Base-by-base conservation (phyloP, 2,113 vertebrate species). In the Pipa parva region DNA sequence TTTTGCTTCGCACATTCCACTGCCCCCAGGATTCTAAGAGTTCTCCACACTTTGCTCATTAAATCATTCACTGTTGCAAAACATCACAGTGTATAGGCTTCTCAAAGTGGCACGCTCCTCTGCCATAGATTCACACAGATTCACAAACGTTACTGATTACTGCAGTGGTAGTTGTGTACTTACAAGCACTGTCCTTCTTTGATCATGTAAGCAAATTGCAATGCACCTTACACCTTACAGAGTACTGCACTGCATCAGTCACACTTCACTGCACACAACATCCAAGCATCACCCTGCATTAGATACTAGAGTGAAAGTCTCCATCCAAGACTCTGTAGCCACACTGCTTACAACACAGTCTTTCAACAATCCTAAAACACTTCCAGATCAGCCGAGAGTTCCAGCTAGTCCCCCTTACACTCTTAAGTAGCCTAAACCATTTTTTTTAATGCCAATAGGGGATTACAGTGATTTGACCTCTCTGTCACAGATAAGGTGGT, bases 151-250 rank as follows among this genome's bases (percentile, higher is more conserved):
- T 3, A 36, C 15, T 13, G 33, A 36, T 36, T 36, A 13, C 33
- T 36, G 33, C 33, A 36, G 10, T 36, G 33, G 10, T 36, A 12
- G 15, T 13, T 12, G 15, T 12, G 33, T 13, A 36, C 33, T 36
- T 36, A 42, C 39, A 42, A 42, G 5, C 11, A 6, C n/a, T n/a
- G 39, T 17, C 33, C 33, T 12, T n/a, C n/a, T 31, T 42, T 15
- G 13, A 42, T 42, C 13, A n/a, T n/a, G 39, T 42, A 42, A n/a
- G 11, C 13, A 7, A 31, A 57, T 57, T 57, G 31, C 66, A 31
- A 57, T 39, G 57, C 66, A 51, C 50, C 57, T 28, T 20, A 26
- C 64, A 59, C 39, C 31, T 42, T 27, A 27, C 45, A 54, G 65
- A 28, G 49, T 57, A 51, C 26, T 68, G 65, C 46, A 26, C 25